phyloP scores from a whole-genome alignment of 2,888 invertebrate genomes.

The Pomacea canaliculata region DNA sequence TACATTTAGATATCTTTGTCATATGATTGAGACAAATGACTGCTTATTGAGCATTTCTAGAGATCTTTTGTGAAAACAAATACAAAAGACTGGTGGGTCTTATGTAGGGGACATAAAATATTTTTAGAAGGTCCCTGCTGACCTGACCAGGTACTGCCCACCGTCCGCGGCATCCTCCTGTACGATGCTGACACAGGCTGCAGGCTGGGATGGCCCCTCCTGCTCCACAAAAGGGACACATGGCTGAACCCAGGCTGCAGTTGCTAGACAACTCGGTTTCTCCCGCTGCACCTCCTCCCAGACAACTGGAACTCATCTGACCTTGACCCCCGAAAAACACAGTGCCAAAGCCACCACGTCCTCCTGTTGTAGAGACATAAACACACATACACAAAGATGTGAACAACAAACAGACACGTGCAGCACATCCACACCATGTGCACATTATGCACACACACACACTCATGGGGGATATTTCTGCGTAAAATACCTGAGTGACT shows the following conservation, averaged over 20 bases:
- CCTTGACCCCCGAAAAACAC: slow-evolving; percentile 33
- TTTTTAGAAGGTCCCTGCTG: neutral
- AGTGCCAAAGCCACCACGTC: slow-evolving; percentile 32
- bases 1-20: too few relatives aligned
- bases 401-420: too few relatives aligned
- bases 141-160: slow-evolving; percentile 12
- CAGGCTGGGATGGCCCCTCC: slow-evolving; percentile 32
- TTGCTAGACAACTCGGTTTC: slow-evolving; percentile 20
- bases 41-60: too few relatives aligned
- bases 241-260: slow-evolving; percentile 27
- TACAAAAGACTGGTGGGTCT: too few relatives aligned
- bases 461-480: too few relatives aligned
- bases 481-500: too few relatives aligned
- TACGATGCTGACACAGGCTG: slow-evolving; percentile 17
- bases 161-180: slow-evolving; percentile 27
- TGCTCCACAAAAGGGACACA: slow-evolving; percentile 37
- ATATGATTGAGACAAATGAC: too few relatives aligned
- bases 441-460: too few relatives aligned
- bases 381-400: neutral
- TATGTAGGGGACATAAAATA: too few relatives aligned
- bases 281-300: slow-evolving; percentile 38
- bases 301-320: slow-evolving; percentile 26
- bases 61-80: too few relatives aligned
- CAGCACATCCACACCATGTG: too few relatives aligned
- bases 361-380: slow-evolving; percentile 24